phyloP scores from a whole-genome alignment of 1,140 invertebrate species.

The Cydia splendana region DNA sequence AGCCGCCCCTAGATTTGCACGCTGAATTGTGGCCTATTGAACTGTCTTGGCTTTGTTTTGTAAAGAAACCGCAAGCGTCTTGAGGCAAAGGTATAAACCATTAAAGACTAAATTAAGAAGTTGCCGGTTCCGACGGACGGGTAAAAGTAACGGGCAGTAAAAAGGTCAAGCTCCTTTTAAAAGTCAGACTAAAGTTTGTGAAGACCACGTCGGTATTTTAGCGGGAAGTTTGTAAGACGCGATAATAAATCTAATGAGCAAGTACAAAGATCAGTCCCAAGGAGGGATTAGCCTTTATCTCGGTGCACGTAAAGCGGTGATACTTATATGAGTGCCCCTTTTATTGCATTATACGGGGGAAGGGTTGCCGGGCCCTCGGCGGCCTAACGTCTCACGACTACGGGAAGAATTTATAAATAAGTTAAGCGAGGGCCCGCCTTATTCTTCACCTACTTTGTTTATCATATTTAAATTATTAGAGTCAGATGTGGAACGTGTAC shows the following conservation, averaged over 20 bases:
- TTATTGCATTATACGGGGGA: conserved; percentile 76
- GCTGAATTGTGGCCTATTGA: conserved; percentile 68
- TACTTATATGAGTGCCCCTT: conserved; percentile 78
- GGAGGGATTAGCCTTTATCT: conserved; percentile 72
- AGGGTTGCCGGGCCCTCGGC: conserved; percentile 64
- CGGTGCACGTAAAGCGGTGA: conserved; percentile 68
- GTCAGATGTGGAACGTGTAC: conserved; percentile 80
- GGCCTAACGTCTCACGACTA: conserved; percentile 51
- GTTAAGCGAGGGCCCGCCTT: conserved; percentile 68
- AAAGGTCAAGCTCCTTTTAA: conserved; percentile 18
- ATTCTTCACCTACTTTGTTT: conserved; percentile 76
- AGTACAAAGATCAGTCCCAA: conserved; percentile 52
- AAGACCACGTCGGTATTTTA: conserved; percentile 5
- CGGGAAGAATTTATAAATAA: conserved; percentile 79
- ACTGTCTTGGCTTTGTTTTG: conserved; percentile 59
- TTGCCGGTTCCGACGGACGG: not conserved
- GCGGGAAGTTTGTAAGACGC: conserved; percentile 27
- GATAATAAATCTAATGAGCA: conserved; percentile 50
- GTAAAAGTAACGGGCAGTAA: conserved; percentile 10
- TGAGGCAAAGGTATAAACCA: conserved; percentile 22
- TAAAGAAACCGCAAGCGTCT: conserved; percentile 37
- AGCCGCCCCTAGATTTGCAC: conserved; percentile 52
- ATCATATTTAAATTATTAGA: conserved; percentile 80
- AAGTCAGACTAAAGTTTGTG: conserved; percentile 16
- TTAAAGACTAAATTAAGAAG: conserved; percentile 12